Conservation (phyloP, 2,113 vertebrate genomes). For the Brienomyrus longianalis region DNA sequence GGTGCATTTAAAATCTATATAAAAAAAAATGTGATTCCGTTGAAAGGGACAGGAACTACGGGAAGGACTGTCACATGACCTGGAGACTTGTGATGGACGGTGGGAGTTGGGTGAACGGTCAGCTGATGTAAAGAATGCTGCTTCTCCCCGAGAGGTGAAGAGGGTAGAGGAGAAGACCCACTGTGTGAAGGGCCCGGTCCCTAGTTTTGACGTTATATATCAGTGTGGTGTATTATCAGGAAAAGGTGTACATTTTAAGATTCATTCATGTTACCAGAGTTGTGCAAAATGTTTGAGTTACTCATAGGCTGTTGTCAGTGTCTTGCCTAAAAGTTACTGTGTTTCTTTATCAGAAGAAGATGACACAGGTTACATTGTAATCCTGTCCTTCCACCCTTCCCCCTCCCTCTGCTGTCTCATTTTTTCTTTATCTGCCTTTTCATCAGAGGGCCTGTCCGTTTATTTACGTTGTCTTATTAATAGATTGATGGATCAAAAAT, state of each 20-base stretch:
- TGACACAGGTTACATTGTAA: background rate
- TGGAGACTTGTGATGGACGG: constrained; percentile 49
- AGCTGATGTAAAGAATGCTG: constrained; percentile 18
- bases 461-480: background rate
- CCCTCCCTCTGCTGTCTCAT: background rate
- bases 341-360: background rate
- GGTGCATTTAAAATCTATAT: background rate
- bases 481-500: too few species aligned
- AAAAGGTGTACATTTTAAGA: background rate
- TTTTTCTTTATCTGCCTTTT: background rate
- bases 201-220: background rate
- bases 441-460: background rate
- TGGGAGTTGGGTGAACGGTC: constrained; percentile 36
- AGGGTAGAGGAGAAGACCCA: background rate
- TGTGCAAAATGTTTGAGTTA: background rate
- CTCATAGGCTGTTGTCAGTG: background rate
- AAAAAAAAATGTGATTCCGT: background rate
- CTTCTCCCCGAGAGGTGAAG: background rate
- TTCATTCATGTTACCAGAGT: background rate
- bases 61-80: constrained; percentile 52
- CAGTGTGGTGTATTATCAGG: background rate
- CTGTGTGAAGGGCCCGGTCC: background rate
- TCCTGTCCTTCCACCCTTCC: background rate
- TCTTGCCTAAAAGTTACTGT: background rate
- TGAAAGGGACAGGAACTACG: constrained; percentile 44